Evolutionary conservation across 2,113 vertebrate genomes (phyloP), one percentile per base, ranked within the genome.

Genomic region (Hemichromis elongatus): DNA sequence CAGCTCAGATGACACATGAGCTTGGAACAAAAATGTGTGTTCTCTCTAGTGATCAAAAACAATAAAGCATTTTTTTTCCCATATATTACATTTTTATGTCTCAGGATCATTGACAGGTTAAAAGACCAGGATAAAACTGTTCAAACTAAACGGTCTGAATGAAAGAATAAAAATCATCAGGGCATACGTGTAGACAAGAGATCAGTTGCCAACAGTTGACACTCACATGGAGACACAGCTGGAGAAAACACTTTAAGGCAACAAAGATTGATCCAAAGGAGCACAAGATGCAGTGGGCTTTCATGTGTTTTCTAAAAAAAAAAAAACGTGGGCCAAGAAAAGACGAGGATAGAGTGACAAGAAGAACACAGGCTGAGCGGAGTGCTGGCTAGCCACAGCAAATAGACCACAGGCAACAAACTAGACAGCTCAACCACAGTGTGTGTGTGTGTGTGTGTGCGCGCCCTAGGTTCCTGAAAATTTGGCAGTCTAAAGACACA

Each of bases 371-470:
- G 89, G 52, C 80, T 61, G 84, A 81, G 84, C 83, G 33, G 86
- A 93, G 86, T 86, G 77, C 83, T 79, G 79, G 88, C 86, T 88
- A 86, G 75, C 93, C 92, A 90, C 88, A 94, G 88, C 59, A 90
- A 93, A 89, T 50, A 56, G 90, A 87, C 89, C 93, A 86, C 89
- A 89, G 52, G 68, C 90, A 83, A 87, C 80, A 63, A 63, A 86
- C 82, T 16, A 86, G 75, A 89, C 88, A 80, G 81, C 70, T 79
- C 77, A 42, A 85, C 89, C 78, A 47, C 84, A 78, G 66, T 0
- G 77, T 3, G 26, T 52, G 19, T 53, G 19, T 56, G 21, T 28
- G 37, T 12, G 37, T 11, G 37, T 0, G 50, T 1, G 3, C 16
- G 5, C 10, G n/a, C 78, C 73, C 79, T 3, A 14, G 68, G 33